Base-by-base conservation (phyloP, 2,888 invertebrate genomes). In the Caenorhabditis sp. region DNA sequence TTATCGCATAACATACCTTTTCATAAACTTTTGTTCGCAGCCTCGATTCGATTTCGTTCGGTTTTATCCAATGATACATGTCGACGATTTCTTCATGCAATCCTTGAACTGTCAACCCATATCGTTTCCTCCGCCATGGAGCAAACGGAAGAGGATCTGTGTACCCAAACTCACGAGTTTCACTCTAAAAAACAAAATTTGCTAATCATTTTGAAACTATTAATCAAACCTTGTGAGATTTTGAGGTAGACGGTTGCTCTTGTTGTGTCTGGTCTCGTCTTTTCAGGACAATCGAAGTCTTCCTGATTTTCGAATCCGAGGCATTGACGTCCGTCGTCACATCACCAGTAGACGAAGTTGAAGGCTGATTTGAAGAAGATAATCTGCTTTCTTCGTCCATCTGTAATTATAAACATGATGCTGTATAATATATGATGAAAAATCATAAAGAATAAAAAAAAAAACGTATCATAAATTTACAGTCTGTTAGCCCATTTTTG, bases 51-150 rank as follows among this genome's bases (percentile, higher is more conserved):
- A 96, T 96, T 91, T 95, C 95, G 82, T 96, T 96, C 38, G 98
- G 98, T 87, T 95, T 95, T 95, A 98, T 97, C 94, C 97, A 97
- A 91, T 95, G 94, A 94, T 95, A 97, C 94, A 98, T 97, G 94
- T 98, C 97, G 93, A 96, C 95, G 88, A 99, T 97, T 94, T 99
- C 98, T 93, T 98, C 95, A 93, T 98, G 97, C 83, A 99, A 94
- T 89, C 89, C 89, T 35, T 86, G 77, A 24, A 89, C 66, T 28
- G 84, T 84, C 26, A 88, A 68, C n/a, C 70, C 82, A 69, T 88
- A 88, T 28, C 85, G 83, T 80, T 85, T 87, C 47, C 84, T 76
- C 31, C 86, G 75, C 89, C 89, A 89, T 16, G 89, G 89, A 1
- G 86, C 86, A 22, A 79, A 80, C 7, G 84, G 77, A 26, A 81